Conservation (phyloP, 1,140 invertebrate species). For the Anadara kagoshimensis region DNA sequence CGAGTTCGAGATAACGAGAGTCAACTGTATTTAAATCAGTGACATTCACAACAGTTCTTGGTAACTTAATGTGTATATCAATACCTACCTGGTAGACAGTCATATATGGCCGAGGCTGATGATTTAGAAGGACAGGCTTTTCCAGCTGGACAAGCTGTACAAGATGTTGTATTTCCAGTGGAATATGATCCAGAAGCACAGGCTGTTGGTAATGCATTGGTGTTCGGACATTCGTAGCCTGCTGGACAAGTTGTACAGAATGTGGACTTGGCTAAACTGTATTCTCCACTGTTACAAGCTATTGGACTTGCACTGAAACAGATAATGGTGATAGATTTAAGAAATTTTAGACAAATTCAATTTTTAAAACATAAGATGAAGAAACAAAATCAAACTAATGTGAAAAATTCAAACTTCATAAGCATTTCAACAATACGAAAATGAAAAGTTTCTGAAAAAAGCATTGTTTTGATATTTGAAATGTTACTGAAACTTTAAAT, state of each 20-base stretch:
- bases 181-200: constrained; percentile 61
- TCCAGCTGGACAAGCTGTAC: constrained; percentile 62
- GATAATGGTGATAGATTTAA: neutral
- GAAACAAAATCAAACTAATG: neutral
- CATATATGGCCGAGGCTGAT: constrained; percentile 37
- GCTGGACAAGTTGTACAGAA: constrained; percentile 63
- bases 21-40: too few species aligned
- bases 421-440: too few species aligned
- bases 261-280: constrained; percentile 54
- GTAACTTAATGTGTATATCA: neutral
- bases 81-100: constrained; percentile 53
- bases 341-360: neutral
- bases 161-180: constrained; percentile 45
- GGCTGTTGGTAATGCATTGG: constrained; percentile 43
- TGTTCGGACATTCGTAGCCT: constrained; percentile 61
- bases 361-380: neutral
- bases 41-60: too few species aligned
- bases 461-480: too few species aligned
- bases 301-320: constrained; percentile 45
- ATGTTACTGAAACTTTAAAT: too few species aligned
- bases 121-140: constrained; percentile 63
- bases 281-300: constrained; percentile 56
- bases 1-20: too few species aligned
- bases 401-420: too few species aligned
- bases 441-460: too few species aligned